Evolutionary conservation across 1,140 invertebrate species (phyloP).

Genomic region (Apis cerana): DNA sequence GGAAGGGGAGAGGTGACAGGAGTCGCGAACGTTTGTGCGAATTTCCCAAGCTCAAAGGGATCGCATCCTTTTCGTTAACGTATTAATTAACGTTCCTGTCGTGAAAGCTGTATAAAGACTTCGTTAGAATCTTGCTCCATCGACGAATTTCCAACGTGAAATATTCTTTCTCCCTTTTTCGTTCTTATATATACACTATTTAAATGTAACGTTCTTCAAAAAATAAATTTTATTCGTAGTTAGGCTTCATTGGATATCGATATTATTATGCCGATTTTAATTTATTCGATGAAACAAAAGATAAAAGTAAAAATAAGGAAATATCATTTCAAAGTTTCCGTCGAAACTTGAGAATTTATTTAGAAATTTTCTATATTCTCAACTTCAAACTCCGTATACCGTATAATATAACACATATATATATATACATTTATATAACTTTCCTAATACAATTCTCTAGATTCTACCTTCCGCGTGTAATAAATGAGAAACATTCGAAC

Average conservation of each 20-base stretch:
- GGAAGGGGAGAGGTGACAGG: neutral
- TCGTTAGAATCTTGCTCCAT: slow-evolving; percentile 36
- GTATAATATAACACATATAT: too few species aligned
- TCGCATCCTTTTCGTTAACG: slow-evolving; percentile 51
- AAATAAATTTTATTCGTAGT: too few species aligned
- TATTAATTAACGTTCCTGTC: slow-evolving; percentile 58
- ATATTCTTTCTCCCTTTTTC: neutral
- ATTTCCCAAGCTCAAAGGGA: slow-evolving; percentile 32
- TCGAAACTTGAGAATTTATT: too few species aligned
- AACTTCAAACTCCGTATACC: too few species aligned
- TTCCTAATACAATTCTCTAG: too few species aligned
- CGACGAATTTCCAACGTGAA: slow-evolving; percentile 35
- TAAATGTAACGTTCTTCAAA: neutral
- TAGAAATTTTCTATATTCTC: too few species aligned
- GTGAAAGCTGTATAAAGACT: slow-evolving; percentile 40
- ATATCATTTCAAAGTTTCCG: too few species aligned
- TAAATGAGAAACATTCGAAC: slow-evolving; percentile 43
- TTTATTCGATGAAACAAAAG: too few species aligned
- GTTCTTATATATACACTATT: neutral
- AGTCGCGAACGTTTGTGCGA: slow-evolving; percentile 50
- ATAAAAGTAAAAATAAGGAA: too few species aligned
- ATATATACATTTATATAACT: too few species aligned
- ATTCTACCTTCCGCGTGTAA: slow-evolving; percentile 15
- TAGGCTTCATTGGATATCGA: neutral
- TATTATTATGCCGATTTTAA: too few species aligned